Evolutionary conservation across 2,888 invertebrate species (phyloP), one percentile per base, ranked within the genome.

Genomic region (Trimorus sp.): DNA sequence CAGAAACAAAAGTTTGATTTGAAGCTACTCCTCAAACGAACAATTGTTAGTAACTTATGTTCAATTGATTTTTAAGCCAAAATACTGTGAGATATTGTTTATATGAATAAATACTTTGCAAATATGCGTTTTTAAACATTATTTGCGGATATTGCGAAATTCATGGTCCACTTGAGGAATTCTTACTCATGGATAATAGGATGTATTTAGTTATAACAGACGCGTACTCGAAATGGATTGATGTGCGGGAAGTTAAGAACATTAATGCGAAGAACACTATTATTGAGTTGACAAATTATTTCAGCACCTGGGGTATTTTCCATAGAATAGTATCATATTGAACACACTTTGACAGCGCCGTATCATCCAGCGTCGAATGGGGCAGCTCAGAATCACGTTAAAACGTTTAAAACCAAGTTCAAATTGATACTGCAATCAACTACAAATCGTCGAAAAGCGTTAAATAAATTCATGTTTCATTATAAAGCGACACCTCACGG

Each of bases 161-260:
- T n/a, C n/a, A n/a, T n/a, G n/a, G n/a, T n/a, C n/a, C n/a, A n/a
- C n/a, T n/a, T n/a, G n/a, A n/a, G n/a, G n/a, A n/a, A n/a, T n/a
- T n/a, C n/a, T n/a, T n/a, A n/a, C 85, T 84, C 8, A n/a, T 86
- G 0, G 70, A 68, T 8, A 78, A 70, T 0, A 68, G 65, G 16
- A 87, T 86, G 85, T 85, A 86, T 58, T 51, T 87, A 15, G 36
- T 87, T 0, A 83, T 87, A 5, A 62, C 73, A 0, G 86, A 86
- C 12, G 82, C 84, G 6, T 82, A 71, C 37, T 84, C 83, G 0
- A 87, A 85, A 45, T 86, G 85, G 85, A 60, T 84, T 0, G 85
- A 87, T 51, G 66, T 86, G 7, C 75, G 74, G 9, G 58, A 66
- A n/a, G 84, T 86, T 84, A 36, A 7, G 0, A 70, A 82, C 16